A percentile compares a stretch with the other conserved stretches of the same genome.
Evolutionary conservation across 2,113 vertebrate genomes (phyloP).

Genomic region (Albula glossodonta): DNA sequence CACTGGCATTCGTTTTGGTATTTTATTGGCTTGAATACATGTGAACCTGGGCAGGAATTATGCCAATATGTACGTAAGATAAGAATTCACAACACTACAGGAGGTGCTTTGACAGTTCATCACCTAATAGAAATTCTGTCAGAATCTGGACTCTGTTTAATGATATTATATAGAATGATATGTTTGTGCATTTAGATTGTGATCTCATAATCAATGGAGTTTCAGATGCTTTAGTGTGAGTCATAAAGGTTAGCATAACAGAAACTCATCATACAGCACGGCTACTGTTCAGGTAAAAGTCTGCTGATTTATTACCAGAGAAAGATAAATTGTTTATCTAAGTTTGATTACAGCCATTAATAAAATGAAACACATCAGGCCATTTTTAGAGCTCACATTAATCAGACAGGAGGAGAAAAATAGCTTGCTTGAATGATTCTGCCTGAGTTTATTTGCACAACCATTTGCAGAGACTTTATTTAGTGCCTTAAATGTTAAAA

Average conservation of each 20-base stretch:
- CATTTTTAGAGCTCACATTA: constrained; percentile 26
- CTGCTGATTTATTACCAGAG: constrained; percentile 28
- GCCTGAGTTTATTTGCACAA: not conserved
- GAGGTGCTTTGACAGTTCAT: no score
- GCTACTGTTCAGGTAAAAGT: constrained; percentile 7
- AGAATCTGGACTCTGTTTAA: no score
- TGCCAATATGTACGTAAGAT: no score
- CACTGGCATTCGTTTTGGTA: no score
- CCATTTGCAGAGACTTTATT: not conserved
- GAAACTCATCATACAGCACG: not conserved
- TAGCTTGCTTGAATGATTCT: not conserved
- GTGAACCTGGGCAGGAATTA: no score
- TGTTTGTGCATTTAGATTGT: not conserved
- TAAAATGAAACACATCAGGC: constrained; percentile 36
- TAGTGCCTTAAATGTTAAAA: not conserved
- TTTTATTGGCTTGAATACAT: no score
- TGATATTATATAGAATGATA: no score
- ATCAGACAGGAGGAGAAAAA: not conserved
- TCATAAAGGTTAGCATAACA: constrained; percentile 35
- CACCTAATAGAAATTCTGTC: no score
- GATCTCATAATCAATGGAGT: no score
- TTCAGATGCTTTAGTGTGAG: constrained; percentile 37
- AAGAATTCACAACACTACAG: no score
- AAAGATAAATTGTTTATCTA: constrained; percentile 37
- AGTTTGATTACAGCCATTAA: constrained; percentile 48